Evolutionary conservation across 2,888 invertebrate genomes (phyloP).

Genomic region (Pterobdella sp.): DNA sequence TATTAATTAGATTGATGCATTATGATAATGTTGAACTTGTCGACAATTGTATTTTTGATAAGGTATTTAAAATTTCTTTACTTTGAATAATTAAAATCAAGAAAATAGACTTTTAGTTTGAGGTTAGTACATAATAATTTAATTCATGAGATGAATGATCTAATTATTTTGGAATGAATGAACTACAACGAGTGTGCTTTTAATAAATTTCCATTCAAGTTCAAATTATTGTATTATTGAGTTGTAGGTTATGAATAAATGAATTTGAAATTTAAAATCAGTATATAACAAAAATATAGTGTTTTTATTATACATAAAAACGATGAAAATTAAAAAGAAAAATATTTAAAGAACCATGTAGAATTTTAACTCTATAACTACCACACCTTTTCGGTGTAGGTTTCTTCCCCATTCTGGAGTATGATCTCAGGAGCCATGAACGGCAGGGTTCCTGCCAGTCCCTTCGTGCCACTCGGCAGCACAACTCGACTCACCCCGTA

Average conservation of each 20-base stretch:
- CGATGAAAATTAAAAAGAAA: too few species aligned
- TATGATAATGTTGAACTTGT: too few species aligned
- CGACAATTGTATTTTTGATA: too few species aligned
- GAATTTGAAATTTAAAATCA: not conserved
- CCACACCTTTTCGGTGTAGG: constrained; percentile 90
- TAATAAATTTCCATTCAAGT: not conserved
- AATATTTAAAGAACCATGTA: too few species aligned
- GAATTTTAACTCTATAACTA: too few species aligned
- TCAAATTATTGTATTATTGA: not conserved
- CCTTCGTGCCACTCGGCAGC: constrained; percentile 70
- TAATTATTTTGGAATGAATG: not conserved
- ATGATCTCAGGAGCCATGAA: constrained; percentile 99
- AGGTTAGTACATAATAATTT: too few species aligned
- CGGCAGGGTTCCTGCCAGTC: constrained; percentile 89
- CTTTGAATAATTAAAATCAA: too few species aligned
- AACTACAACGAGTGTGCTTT: not conserved
- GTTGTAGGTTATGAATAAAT: not conserved
- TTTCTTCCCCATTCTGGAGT: constrained; percentile 93
- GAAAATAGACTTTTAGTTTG: too few species aligned
- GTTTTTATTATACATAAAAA: too few species aligned
- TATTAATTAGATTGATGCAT: too few species aligned
- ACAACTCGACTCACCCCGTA: constrained; percentile 69
- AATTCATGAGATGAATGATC: too few species aligned
- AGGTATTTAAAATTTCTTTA: too few species aligned
- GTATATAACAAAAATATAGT: not conserved